Percentiles rank a stretch among this genome's conserved stretches.
Conservation (phyloP, 2,113 vertebrate genomes). For the Passer domesticus region DNA sequence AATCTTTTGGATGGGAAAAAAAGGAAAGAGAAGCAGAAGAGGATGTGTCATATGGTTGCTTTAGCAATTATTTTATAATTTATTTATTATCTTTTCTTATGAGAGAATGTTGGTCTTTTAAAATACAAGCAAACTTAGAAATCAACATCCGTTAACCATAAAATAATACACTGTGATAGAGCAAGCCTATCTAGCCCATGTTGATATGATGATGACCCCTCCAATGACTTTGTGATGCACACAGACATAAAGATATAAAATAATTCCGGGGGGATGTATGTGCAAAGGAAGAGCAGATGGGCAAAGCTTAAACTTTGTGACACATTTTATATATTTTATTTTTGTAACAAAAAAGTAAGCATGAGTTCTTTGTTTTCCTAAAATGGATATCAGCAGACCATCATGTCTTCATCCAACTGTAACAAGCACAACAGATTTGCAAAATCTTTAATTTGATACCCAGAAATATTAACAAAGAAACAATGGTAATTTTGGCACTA, state of each 20-base stretch:
- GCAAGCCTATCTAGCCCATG: not conserved
- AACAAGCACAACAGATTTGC: not conserved
- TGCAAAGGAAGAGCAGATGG: not conserved
- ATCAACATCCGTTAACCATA: not conserved
- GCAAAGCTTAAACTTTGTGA: not conserved
- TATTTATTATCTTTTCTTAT: not conserved
- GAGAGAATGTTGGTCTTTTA: not conserved
- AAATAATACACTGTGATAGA: not conserved
- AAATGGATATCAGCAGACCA: not conserved
- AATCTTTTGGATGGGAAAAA: not conserved
- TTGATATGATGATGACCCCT: not conserved
- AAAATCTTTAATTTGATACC: not conserved
- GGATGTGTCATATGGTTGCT: not conserved
- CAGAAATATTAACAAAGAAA: not conserved
- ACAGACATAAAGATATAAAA: not conserved
- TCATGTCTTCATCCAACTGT: not conserved
- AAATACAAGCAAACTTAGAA: not conserved
- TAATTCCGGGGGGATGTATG: not conserved
- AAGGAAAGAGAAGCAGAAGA: not conserved
- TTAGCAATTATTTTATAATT: slow-evolving; percentile 13
- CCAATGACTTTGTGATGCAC: not conserved
- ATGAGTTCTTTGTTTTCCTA: not conserved
- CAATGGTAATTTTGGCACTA: not conserved
- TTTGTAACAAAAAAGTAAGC: not conserved
- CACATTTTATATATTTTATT: not conserved